Evolutionary conservation across 2,888 invertebrate genomes (phyloP).

Genomic region (Watsonalla binaria): DNA sequence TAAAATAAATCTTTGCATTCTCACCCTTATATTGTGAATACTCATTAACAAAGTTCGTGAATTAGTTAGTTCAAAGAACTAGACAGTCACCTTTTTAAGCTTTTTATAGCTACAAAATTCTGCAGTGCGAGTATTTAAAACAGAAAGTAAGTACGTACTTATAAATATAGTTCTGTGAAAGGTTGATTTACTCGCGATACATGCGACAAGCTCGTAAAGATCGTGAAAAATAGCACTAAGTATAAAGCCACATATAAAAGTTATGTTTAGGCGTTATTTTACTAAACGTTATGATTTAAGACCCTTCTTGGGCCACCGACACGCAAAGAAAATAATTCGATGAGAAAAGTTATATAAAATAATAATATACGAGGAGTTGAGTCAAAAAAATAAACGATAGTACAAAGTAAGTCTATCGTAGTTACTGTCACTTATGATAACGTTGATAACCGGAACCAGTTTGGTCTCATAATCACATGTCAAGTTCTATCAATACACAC

Average conservation of each 20-base stretch:
- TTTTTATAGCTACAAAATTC: no score
- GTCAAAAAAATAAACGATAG: no score
- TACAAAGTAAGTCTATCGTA: no score
- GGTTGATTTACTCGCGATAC: background rate
- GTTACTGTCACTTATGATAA: background rate
- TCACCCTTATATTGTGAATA: background rate
- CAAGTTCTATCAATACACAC: no score
- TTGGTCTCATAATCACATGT: no score
- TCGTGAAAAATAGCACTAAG: conserved; percentile 8
- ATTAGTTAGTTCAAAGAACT: background rate
- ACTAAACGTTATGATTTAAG: background rate
- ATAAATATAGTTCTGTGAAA: background rate
- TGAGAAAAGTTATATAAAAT: background rate
- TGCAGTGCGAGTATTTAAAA: no score
- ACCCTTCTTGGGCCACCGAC: background rate
- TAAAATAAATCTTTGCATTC: no score
- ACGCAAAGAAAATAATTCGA: background rate
- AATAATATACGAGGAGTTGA: background rate
- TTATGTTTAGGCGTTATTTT: conserved; percentile 1
- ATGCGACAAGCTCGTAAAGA: conserved; percentile 12
- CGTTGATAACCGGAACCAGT: no score
- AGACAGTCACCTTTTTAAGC: background rate
- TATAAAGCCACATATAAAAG: conserved; percentile 5
- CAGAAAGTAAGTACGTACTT: background rate
- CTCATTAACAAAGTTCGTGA: background rate